Base-by-base conservation (phyloP, 2,113 vertebrate genomes). In the Arothron firmamentum region DNA sequence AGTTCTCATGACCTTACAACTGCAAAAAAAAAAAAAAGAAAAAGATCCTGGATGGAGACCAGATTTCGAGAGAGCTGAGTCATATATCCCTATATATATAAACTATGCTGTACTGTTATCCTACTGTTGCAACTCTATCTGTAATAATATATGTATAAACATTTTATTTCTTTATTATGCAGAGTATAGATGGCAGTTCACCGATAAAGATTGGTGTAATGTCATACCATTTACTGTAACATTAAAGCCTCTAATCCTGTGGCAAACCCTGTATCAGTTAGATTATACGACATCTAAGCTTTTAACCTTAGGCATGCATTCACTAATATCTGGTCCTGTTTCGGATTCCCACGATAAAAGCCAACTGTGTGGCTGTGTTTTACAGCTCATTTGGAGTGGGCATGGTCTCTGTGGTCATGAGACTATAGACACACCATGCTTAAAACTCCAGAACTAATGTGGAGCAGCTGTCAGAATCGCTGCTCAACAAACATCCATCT, bases 381-480 rank as follows among this genome's bases (percentile, higher is more conserved):
- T 65, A 79, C 77, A 77, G 62, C 77, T 86, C 79, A 80, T 85
- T 83, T 82, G 56, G 82, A 70, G 52, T 78, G 61, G 75, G 68
- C 70, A 62, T 74, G 55, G 15, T 80, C 75, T 83, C 78, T 74
- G 67, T 73, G 59, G 67, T 79, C 73, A 77, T 71, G 70, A 81
- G 68, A 74, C 65, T 80, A 67, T 67, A 66, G 73, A 83, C 47
- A 56, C 72, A 81, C 82, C 58, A 61, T 43, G 68, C 55, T 76
- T 67, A 78, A 77, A 79, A 80, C 41, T 63, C 79, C 67, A 69
- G 70, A 82, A 84, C 62, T 81, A 83, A 89, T 83, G 72, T 74
- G 72, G 67, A 86, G 74, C 83, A 86, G 83, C 82, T 86, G 86
- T 84, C 81, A 72, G 18, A 69, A 67, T 58, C 65, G 43, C 58